A percentile compares a stretch with the other conserved stretches of the same genome.
Conservation (phyloP, 2,113 vertebrate genomes). For the Psittacula cyanocephala region DNA sequence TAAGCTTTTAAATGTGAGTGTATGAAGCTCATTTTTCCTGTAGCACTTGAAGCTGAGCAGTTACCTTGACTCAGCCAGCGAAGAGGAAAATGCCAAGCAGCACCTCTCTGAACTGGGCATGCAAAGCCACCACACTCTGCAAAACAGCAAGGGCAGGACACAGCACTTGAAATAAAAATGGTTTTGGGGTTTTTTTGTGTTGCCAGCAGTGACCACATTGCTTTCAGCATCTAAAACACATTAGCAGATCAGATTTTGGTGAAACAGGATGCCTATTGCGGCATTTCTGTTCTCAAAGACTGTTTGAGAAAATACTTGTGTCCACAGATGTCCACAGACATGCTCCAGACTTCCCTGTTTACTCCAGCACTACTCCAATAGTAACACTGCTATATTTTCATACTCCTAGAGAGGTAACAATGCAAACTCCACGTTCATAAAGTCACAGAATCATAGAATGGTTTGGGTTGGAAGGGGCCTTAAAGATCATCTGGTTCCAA, state of each 20-base stretch:
- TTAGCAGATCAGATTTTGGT: background rate
- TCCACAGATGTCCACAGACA: background rate
- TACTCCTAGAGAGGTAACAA: background rate
- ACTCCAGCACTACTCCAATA: background rate
- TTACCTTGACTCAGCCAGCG: slow-evolving; percentile 1
- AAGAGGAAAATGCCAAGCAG: background rate
- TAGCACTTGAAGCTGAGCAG: background rate
- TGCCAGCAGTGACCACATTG: background rate
- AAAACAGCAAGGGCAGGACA: background rate
- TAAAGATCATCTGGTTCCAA: background rate
- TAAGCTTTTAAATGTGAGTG: background rate
- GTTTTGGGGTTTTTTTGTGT: background rate
- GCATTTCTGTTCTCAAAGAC: background rate
- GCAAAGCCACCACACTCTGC: background rate
- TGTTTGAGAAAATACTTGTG: background rate
- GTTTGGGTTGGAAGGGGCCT: background rate
- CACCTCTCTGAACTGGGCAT: background rate
- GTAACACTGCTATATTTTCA: background rate
- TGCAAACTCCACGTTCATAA: background rate
- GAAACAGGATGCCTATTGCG: background rate
- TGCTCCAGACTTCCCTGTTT: background rate
- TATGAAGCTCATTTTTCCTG: background rate
- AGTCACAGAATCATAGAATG: background rate
- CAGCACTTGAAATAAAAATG: background rate
- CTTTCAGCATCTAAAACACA: background rate